Evolutionary conservation across 1,140 invertebrate species (phyloP), one percentile per base, ranked within the genome.

Genomic region (Hyposmocoma kahamanoa): DNA sequence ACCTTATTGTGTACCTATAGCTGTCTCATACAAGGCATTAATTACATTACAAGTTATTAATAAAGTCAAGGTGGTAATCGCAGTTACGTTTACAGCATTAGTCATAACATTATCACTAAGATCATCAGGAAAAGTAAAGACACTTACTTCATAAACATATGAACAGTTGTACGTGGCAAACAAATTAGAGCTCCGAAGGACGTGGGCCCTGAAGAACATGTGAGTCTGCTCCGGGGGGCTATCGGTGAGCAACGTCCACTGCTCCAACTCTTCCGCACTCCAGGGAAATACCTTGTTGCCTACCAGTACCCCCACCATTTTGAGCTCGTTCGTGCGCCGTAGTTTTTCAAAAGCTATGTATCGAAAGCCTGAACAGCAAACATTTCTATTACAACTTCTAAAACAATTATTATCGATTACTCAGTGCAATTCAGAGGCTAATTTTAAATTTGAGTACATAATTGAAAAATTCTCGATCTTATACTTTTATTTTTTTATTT

Each of bases 151-250:
- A 47, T 81, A 81, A 41, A 81, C 56, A 46, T 70, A 84, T 2
- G 60, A 42, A 1, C 73, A 59, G 0, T 76, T 59, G 24, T 78
- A 81, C 44, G 76, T 80, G 22, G 62, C 54, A 30, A 78, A 76
- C 2, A 81, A 36, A 21, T 76, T 69, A 1, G 80, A 62, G 1
- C 61, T 69, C n/a, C 59, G 57, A 11, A 75, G 44, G 39, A 73
- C 78, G 45, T 81, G 74, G 0, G 80, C 74, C 4, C 39, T 51
- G 60, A 84, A 81, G 47, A 75, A 84, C 72, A 81, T 76, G 3
- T 67, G 55, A 22, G 72, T 48, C 4, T 63, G 46, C 43, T 81
- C 80, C 0, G 80, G 70, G 10, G 39, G 53, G 3, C 59, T 62
- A 10, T 20, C 6, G 0, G 77, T 81, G 46, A 15, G 5, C 42